Conservation (phyloP, 2,888 invertebrate species). For the Arctia plantaginis region DNA sequence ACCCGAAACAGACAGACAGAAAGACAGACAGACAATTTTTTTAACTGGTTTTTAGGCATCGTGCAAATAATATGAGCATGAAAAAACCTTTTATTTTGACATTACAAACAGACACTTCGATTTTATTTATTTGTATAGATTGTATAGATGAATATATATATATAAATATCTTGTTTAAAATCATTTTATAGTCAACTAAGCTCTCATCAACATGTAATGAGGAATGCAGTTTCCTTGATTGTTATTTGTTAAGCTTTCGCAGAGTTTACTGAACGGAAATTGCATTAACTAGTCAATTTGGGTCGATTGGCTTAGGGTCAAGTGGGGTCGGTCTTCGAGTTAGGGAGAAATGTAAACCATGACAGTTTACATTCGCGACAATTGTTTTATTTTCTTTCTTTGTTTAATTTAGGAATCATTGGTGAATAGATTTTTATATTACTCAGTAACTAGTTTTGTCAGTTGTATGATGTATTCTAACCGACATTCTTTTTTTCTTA, state of each 20-base stretch:
- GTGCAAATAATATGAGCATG: too few species aligned
- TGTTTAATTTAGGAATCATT: background rate
- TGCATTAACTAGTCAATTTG: slow-evolving; percentile 20
- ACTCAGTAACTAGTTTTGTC: background rate
- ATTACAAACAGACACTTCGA: too few species aligned
- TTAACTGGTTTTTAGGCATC: too few species aligned
- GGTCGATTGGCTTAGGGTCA: background rate
- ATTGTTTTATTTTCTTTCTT: background rate
- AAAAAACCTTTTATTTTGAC: too few species aligned
- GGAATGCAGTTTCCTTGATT: slow-evolving; percentile 28
- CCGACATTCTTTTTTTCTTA: background rate
- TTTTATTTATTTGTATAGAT: too few species aligned
- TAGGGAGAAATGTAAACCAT: background rate
- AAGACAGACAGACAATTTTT: too few species aligned
- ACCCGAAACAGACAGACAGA: too few species aligned
- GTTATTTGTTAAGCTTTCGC: slow-evolving; percentile 42
- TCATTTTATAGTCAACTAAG: background rate
- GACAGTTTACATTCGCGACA: background rate
- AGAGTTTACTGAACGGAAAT: slow-evolving; percentile 38
- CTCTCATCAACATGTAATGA: background rate
- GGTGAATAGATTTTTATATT: background rate
- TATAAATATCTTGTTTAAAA: background rate
- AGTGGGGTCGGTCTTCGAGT: background rate
- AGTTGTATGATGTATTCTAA: background rate
- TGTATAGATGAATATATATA: too few species aligned